Base-by-base conservation (phyloP, 2,113 vertebrate genomes). In the Apeltes quadracus region DNA sequence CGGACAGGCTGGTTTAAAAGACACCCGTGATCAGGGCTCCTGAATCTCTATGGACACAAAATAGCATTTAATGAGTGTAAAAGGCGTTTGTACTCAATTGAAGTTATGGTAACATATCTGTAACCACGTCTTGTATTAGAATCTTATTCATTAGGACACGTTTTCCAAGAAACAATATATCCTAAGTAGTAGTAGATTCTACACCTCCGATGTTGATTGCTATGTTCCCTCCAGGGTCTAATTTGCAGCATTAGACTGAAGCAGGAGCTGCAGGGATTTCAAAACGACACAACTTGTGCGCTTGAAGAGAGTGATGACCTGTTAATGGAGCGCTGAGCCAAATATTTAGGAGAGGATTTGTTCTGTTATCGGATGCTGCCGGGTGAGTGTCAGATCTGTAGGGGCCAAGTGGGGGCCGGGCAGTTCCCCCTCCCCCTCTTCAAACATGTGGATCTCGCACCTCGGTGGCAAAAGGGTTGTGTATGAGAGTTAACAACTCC, bases 401-500 rank as follows among this genome's bases (percentile, higher is more conserved):
- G n/a, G n/a, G n/a, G n/a, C n/a, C n/a, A n/a, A n/a, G n/a, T n/a
- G n/a, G n/a, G n/a, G n/a, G n/a, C n/a, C n/a, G n/a, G n/a, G n/a
- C n/a, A n/a, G n/a, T n/a, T n/a, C n/a, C 27, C 56, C 46, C 75
- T 29, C 72, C 34, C 50, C 75, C 32, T 70, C 36, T 56, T 77
- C 36, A 61, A 80, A 84, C 82, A 87, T 81, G 73, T 78, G 83
- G 84, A 38, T 79, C 68, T 93, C 88, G 82, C 93, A 89, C 90
- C 85, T 88, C 41, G 0, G 72, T 84, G 89, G 80, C 90, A 92
- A 94, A 92, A 93, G 91, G n/a, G 90, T 92, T 51, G 6, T 63
- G 84, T 81, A 82, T 90, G 87, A 78, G 76, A 89, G 75, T 88
- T 85, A 88, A 89, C 87, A 84, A 63, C 89, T 90, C 51, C 0